Evolutionary conservation across 2,797 vertebrate genomes (phyloP), one percentile per base, ranked within the genome.

Genomic region (Stomatorhinus walkeri): DNA sequence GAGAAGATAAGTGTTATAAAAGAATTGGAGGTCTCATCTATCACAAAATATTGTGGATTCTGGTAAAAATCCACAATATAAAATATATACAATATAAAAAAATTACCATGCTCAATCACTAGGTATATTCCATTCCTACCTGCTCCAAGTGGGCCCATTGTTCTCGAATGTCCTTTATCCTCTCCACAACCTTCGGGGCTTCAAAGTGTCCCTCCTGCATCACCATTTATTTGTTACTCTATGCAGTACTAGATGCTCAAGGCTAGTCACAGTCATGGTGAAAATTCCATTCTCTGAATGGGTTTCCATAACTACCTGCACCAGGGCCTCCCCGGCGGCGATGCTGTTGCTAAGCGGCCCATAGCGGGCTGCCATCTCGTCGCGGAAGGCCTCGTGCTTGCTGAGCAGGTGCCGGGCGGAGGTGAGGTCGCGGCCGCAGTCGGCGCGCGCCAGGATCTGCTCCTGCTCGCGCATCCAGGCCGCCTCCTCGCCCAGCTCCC

Each of bases 381-480:
- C 97, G 0, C 96, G 94, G 93, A 99, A 97, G 40, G 98, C 97
- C 0, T 96, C 96, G 88, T 99, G 98, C 92, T 98, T 98, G 91
- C 97, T 97, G 91, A 98, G 96, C 76, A 99, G 94, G 68, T 97
- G 95, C 90, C 97, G 94, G 12, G 96, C 96, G 0, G 96, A 97
- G 0, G 96, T 96, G 87, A 98, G 95, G 92, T 98, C 98, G 6
- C 97, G 95, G n/a, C 98, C 98, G 0, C 96, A 96, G 68, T 99
- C 98, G 0, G 96, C 96, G 0, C 95, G 96, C 0, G 96, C 93
- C 89, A 99, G 93, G 84, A 99, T 97, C 93, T 97, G 96, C 92
- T 97, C 97, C 93, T 99, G 98, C 90, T 99, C 98, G 88, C 98
- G 93, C 90, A 99, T 97, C 98, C 98, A 99, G 1, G 97, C 96